phyloP scores from a whole-genome alignment of 2,888 invertebrate genomes.

The Hetaerina titia region DNA sequence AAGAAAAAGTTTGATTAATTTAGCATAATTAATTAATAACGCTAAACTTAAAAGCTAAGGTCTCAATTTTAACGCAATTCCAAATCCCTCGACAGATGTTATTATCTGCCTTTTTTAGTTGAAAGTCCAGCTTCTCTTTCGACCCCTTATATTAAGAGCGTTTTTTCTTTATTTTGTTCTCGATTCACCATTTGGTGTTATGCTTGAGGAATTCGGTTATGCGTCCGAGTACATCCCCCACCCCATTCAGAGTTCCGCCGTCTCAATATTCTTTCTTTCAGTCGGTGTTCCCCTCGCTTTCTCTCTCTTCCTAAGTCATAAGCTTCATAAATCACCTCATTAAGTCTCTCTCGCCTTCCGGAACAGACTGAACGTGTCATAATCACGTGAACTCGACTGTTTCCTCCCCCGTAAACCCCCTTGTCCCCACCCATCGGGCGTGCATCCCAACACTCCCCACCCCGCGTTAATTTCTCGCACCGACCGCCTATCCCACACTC shows the following conservation, averaged over 20 bases:
- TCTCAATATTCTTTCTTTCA: neutral
- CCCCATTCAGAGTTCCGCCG: neutral
- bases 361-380: conserved; percentile 34
- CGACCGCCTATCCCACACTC: neutral
- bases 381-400: conserved; percentile 36
- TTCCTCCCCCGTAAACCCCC: neutral
- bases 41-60: no score
- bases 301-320: neutral
- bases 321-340: conserved; percentile 47
- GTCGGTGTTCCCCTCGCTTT: neutral
- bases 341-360: conserved; percentile 4
- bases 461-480: neutral
- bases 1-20: no score
- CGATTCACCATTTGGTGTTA: no score
- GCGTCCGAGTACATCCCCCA: neutral
- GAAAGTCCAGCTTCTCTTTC: no score
- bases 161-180: no score
- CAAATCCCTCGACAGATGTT: no score
- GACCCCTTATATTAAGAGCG: no score
- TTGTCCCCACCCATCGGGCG: neutral
- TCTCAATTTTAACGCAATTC: no score
- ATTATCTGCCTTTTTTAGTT: no score
- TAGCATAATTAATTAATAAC: no score
- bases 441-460: neutral
- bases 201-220: neutral